Evolutionary conservation across 2,888 invertebrate genomes (phyloP), one percentile per base, ranked within the genome.

Genomic region (Chrysolina oricalcia): DNA sequence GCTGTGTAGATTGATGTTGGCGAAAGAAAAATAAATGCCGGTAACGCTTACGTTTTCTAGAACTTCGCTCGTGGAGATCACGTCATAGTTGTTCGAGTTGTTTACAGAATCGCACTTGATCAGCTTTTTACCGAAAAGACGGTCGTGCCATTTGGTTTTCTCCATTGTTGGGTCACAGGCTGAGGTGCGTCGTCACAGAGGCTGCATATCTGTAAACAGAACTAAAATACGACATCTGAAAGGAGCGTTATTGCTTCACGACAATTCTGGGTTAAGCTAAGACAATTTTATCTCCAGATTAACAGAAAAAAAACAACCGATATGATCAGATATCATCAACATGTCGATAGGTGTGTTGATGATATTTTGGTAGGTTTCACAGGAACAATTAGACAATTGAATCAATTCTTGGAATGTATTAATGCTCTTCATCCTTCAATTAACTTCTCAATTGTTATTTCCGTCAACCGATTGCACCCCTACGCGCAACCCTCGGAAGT

Each of bases 11-110:
- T 92, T 93, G 77, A 93, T 92, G 83, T 93, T 93, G 17, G 93
- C 93, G 85, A 94, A 93, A 67, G 93, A 93, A 87, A 94, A 94
- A 86, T 93, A 94, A 79, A 93, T 90, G 41, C 93, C 93, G 82
- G 92, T 91, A 69, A 91, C 87, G 13, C 91, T 91, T 13, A 90
- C 90, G 0, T 89, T 90, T 50, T 89, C 89, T 1, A 92, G 89
- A 11, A 89, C 90, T 78, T 91, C 90, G 56, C 88, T 82, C 1
- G 91, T 91, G 0, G 89, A 82, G 15, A 90, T 81, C 75, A 88
- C 87, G 77, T 90, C 90, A 77, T 90, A 90, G 81, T 90, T 89
- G 46, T 90, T 91, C 75, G 87, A 89, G 77, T 89, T 86, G 72
- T 83, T 84, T 62, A 77, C 70, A 19, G 83, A 77, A 66, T 84